phyloP scores from a whole-genome alignment of 64 coral and sea anemone species.

The Cladopsammia gracilis region DNA sequence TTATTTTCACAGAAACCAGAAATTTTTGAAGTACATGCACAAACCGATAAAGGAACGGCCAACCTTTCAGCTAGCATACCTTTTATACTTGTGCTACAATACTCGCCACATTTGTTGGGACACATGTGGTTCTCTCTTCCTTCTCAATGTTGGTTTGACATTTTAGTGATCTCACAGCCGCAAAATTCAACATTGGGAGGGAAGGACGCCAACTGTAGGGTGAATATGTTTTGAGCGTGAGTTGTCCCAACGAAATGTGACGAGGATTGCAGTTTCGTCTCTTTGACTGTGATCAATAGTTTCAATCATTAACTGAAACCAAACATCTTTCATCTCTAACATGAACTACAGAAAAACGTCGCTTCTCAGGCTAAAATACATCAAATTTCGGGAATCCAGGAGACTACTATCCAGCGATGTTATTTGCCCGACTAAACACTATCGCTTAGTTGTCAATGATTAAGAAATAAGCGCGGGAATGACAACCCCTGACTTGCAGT shows the following conservation, averaged over 20 bases:
- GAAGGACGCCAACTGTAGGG: no score
- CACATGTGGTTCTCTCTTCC: no score
- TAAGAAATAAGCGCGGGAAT: not conserved
- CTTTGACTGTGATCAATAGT: conserved; percentile 23
- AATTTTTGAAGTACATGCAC: not conserved
- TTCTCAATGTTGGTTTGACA: no score
- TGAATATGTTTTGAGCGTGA: no score
- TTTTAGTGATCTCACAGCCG: no score
- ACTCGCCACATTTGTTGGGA: no score
- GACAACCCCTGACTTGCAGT: not conserved
- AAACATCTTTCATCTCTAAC: conserved; percentile 41
- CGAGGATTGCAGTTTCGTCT: conserved; percentile 53
- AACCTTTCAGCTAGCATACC: not conserved
- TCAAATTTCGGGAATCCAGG: no score
- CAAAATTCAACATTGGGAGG: no score
- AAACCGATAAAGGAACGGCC: not conserved
- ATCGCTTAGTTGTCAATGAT: no score
- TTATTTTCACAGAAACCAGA: not conserved
- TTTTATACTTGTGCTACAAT: not conserved
- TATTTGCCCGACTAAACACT: no score
- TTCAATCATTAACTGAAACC: conserved; percentile 20
- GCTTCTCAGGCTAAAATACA: conserved; percentile 2
- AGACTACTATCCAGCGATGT: no score
- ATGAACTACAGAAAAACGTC: conserved; percentile 26
- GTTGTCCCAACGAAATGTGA: no score